Base-by-base conservation (phyloP, 2,888 invertebrate species). In the Aporophyla lueneburgensis region DNA sequence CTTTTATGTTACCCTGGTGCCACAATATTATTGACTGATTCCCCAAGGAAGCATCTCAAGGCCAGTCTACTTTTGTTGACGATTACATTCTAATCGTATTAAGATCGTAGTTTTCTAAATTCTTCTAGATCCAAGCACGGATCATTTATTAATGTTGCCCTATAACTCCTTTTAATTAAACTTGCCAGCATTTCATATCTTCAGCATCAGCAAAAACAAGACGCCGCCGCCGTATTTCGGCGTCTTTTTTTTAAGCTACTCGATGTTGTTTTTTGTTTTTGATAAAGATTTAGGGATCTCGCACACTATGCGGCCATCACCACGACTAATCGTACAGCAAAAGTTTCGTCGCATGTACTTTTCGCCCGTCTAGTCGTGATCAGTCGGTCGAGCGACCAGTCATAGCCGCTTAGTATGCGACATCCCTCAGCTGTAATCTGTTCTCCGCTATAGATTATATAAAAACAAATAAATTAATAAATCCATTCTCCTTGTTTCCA, bases 401-500 rank as follows among this genome's bases (percentile, higher is more conserved):
- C 59, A 59, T 33, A 21, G 12, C 33, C 3, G 1, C 61, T 21
- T 33, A 21, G 33, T 59, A 33, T 19, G 19, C 59, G 10, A 61
- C 12, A 5, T 33, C 19, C 40, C 5, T 33, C 12, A 27, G 14
- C 7, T 19, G 14, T 9, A 16, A 66, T 33, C 66, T 5, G 33
- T 33, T 54, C 27, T 3, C 43, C 24, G 0, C 49, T 21, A 56
- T 24, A 33, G n/a, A 33, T 69, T 49, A 24, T 6, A 51, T 49
- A 1, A 56, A 19, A 24, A 21, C 3, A 53, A 53, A 33, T 6
- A 14, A 19, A 63, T 14, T 0, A 27, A 59, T 5, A 0, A 53
- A 51, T n/a, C 2, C 21, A 21, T 56, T 61, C 0, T 62, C 1
- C 74, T 65, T 72, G 21, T 67, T 80, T 78, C 62, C 95, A 95